A percentile compares a stretch with the other conserved stretches of the same genome.
phyloP scores from a whole-genome alignment of 2,888 invertebrate species.

The Acanthosepion lycidas region DNA sequence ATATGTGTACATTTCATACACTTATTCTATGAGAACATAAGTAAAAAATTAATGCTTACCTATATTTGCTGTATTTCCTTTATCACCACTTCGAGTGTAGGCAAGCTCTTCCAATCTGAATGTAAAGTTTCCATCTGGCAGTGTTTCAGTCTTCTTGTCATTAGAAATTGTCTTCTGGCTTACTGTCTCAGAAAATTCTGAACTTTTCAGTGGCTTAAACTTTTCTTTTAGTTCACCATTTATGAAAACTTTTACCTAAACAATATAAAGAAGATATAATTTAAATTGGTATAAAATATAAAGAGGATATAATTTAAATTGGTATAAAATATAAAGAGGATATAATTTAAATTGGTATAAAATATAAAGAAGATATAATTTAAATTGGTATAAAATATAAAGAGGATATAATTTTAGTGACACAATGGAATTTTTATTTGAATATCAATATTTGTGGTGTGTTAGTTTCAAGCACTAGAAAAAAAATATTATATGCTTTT shows the following conservation, averaged over 20 bases:
- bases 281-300: not conserved
- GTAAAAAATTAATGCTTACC: conserved; percentile 61
- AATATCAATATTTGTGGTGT: not conserved
- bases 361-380: not conserved
- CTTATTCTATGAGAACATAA: not conserved
- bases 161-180: conserved; percentile 14
- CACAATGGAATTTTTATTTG: not conserved
- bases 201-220: conserved; percentile 47
- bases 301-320: not conserved
- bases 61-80: conserved; percentile 76
- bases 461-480: not conserved
- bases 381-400: not conserved
- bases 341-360: not conserved
- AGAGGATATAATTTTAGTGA: not conserved
- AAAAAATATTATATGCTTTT: no score
- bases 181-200: not conserved
- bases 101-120: conserved; percentile 75
- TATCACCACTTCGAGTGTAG: conserved; percentile 77
- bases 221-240: conserved; percentile 65
- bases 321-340: conserved; percentile 9
- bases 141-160: conserved; percentile 1
- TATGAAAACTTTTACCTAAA: conserved; percentile 68
- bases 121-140: conserved; percentile 61
- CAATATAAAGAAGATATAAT: not conserved
- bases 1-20: no score